Percentiles rank a stretch among this genome's conserved stretches.
phyloP scores from a whole-genome alignment of 2,113 vertebrate species.

The Corythoichthys intestinalis region DNA sequence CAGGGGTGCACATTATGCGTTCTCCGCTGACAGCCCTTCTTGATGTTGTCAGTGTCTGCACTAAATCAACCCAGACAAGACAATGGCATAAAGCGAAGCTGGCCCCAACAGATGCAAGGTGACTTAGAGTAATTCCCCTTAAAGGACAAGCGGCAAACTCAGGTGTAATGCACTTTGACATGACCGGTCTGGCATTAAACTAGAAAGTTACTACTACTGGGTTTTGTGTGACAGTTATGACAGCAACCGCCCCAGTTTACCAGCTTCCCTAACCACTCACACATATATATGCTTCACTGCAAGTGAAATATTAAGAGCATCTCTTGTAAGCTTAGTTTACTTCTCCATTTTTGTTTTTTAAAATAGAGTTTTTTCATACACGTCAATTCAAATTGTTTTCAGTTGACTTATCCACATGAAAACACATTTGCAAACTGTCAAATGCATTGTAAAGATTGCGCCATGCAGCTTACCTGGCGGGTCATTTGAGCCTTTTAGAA shows the following conservation, averaged over 20 bases:
- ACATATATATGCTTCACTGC: not conserved
- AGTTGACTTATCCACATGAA: not conserved
- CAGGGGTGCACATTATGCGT: slow-evolving; percentile 45
- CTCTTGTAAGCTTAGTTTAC: not conserved
- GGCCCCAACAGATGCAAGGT: slow-evolving; percentile 17
- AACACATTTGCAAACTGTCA: not conserved
- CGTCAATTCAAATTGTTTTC: not conserved
- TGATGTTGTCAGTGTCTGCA: slow-evolving; percentile 24
- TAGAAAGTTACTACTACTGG: not conserved
- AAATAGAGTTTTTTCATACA: not conserved
- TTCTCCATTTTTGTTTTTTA: not conserved
- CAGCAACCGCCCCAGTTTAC: not conserved
- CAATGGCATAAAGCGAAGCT: slow-evolving; percentile 25
- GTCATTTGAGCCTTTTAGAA: not conserved
- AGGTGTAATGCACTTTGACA: slow-evolving; percentile 20
- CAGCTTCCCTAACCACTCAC: not conserved
- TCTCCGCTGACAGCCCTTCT: slow-evolving; percentile 26
- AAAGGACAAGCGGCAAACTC: slow-evolving; percentile 20
- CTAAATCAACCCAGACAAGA: slow-evolving; percentile 14
- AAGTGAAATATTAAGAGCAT: not conserved
- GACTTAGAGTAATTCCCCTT: slow-evolving; percentile 10
- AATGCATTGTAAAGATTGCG: not conserved
- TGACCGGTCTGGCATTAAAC: slow-evolving; percentile 15
- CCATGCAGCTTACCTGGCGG: not conserved
- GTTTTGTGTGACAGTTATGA: slow-evolving; percentile 5